These are phyloP conservation scores for Calephelis virginiensis DNA, from an alignment of 1,140 invertebrate genomes.

Conservation along the genomic window DNA sequence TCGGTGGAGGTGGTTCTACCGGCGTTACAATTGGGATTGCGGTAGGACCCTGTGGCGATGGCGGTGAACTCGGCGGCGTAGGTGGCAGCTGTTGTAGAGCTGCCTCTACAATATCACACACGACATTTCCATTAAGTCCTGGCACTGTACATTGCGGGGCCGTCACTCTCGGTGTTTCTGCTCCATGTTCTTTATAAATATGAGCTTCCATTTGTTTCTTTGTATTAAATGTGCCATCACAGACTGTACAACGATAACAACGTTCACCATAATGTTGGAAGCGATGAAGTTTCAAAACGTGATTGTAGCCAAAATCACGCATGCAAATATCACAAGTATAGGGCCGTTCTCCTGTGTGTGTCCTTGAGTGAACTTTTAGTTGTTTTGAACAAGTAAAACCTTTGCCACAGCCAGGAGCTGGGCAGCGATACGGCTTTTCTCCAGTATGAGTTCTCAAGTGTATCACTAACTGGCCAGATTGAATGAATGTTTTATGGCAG, in stretches of 20 bases:
- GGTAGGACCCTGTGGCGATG: constrained; percentile 61
- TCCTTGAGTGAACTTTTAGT: constrained; percentile 90
- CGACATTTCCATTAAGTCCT: constrained; percentile 81
- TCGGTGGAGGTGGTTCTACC: constrained; percentile 28
- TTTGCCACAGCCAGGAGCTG: constrained; percentile 87
- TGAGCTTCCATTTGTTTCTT: constrained; percentile 94
- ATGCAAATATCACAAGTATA: constrained; percentile 82
- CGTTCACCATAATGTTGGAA: constrained; percentile 95
- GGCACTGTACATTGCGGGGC: constrained; percentile 50
- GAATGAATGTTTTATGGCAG: constrained; percentile 94
- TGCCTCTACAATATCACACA: constrained; percentile 85
- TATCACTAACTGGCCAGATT: constrained; percentile 91
- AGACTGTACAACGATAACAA: constrained; percentile 94
- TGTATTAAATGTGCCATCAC: constrained; percentile 92
- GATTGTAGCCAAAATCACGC: constrained; percentile 89
- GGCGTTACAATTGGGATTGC: constrained; percentile 25
- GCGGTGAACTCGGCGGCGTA: constrained; percentile 83
- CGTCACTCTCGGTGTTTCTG: constrained; percentile 76
- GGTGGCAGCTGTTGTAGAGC: constrained; percentile 81
- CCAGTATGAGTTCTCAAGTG: constrained; percentile 93
- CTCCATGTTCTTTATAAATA: constrained; percentile 91
- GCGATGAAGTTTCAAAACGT: constrained; percentile 92
- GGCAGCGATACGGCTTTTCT: constrained; percentile 94
- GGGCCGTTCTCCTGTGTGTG: constrained; percentile 92
- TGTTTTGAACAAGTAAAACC: constrained; percentile 95